Base-by-base conservation (phyloP, 1,140 invertebrate species). In the Drosophila lini region DNA sequence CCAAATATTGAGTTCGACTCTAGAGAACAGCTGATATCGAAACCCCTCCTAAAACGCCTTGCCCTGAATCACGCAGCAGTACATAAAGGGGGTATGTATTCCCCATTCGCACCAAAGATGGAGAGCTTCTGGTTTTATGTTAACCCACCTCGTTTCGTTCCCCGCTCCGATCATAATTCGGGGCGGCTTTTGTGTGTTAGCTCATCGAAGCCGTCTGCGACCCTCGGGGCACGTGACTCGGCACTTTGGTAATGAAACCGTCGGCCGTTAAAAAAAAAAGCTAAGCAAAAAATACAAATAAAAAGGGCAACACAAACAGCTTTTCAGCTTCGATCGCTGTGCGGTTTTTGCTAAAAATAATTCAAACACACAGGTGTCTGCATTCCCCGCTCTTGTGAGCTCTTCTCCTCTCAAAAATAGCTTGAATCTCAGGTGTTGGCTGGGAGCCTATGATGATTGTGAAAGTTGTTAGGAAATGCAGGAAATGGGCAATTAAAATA, bases 211-310 rank as follows among this genome's bases (percentile, higher is more conserved):
- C n/a, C 25, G 71, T 44, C 58, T 74, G 68, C 53, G 52, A 48
- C 52, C 80, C 67, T 44, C 78, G 59, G 42, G 79, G 83, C 83
- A 88, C 83, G 83, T 86, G 83, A 86, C 76, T 88, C 65, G 80
- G 55, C 76, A 56, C 50, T 83, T 78, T 63, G 60, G 60, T 59
- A 76, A 73, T 82, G 69, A 78, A 81, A 45, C 56, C 62, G 31
- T 31, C 44, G 57, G 45, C 15, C 31, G 13, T 25, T 61, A 61
- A 59, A 31, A 28, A 31, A 28, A 58, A 59, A 38, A 42, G 28
- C 25, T 52, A 60, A 47, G 65, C 53, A 50, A 28, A 60, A 52
- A 13, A 10, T 10, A 48, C 15, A 28, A 28, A 28, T 22, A 45
- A 22, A 44, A 52, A 56, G 32, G 50, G 32, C 15, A 15, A 68